A percentile compares a stretch with the other conserved stretches of the same genome.
phyloP scores from a whole-genome alignment of 2,113 vertebrate genomes.

The Eolophus roseicapilla region DNA sequence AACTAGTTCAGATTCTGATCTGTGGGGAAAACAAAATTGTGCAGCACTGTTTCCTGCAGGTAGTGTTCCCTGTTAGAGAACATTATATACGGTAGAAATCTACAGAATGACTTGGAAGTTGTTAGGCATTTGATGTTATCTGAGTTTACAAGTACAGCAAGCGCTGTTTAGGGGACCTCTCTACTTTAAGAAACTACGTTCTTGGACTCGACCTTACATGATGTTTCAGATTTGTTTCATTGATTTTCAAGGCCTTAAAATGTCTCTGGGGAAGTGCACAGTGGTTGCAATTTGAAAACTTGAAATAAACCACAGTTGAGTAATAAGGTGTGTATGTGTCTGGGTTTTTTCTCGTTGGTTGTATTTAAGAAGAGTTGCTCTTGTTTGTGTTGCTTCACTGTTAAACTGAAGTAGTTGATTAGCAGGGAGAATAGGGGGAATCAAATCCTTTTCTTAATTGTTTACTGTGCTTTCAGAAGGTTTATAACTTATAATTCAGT shows the following conservation, averaged over 20 bases:
- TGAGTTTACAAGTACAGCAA: background rate
- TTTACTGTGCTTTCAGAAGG: background rate
- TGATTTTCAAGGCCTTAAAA: background rate
- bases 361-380: background rate
- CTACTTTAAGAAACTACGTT: background rate
- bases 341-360: background rate
- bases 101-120: background rate
- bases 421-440: background rate
- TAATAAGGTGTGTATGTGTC: background rate
- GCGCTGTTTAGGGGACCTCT: background rate
- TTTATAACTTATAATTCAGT: background rate
- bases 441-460: background rate
- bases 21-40: background rate
- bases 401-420: background rate
- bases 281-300: background rate
- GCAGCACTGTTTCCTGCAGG: background rate
- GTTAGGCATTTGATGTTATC: background rate
- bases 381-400: background rate
- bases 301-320: background rate
- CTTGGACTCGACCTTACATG: accelerated
- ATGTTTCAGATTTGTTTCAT: background rate
- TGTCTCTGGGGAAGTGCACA: background rate
- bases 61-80: background rate
- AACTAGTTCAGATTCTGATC: background rate
- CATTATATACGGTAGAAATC: background rate